Evolutionary conservation across 2,797 vertebrate genomes (phyloP).

Genomic region (Pantherophis vulpinus): DNA sequence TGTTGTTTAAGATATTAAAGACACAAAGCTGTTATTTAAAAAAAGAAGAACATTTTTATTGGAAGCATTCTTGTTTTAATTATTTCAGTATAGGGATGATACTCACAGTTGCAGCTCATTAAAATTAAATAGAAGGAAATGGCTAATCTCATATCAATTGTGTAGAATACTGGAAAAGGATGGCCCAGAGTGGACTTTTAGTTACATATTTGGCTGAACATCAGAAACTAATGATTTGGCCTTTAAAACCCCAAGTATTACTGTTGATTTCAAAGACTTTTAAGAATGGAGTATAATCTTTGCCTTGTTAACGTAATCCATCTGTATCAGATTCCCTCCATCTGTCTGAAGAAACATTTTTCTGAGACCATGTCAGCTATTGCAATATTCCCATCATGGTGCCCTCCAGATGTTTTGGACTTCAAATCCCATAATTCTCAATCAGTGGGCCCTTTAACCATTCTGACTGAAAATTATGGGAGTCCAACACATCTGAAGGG

Average conservation of each 20-base stretch:
- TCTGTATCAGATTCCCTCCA: conserved; percentile 5
- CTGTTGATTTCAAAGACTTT: conserved; percentile 33
- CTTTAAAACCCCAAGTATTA: conserved; percentile 7
- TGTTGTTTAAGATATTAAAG: background rate
- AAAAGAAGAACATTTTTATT: background rate
- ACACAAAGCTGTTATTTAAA: background rate
- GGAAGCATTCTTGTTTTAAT: background rate
- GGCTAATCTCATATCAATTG: conserved; percentile 6
- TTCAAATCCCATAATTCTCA: background rate
- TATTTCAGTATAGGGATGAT: conserved; percentile 16
- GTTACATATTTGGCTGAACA: conserved; percentile 27
- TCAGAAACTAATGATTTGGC: conserved; percentile 14
- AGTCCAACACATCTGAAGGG: background rate
- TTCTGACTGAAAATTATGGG: background rate
- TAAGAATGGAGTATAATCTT: background rate
- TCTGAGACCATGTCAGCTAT: conserved; percentile 31
- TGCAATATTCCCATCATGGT: background rate
- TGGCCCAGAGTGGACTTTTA: conserved; percentile 22
- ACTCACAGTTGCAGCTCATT: conserved; percentile 9
- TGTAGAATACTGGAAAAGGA: conserved; percentile 19
- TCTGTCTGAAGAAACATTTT: conserved; percentile 40
- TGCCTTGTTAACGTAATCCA: background rate
- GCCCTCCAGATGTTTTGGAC: background rate
- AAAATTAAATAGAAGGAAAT: conserved; percentile 28
- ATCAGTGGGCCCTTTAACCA: background rate